Base-by-base conservation (phyloP, 2,888 invertebrate genomes). In the Poecilobothrus nobilitatus region DNA sequence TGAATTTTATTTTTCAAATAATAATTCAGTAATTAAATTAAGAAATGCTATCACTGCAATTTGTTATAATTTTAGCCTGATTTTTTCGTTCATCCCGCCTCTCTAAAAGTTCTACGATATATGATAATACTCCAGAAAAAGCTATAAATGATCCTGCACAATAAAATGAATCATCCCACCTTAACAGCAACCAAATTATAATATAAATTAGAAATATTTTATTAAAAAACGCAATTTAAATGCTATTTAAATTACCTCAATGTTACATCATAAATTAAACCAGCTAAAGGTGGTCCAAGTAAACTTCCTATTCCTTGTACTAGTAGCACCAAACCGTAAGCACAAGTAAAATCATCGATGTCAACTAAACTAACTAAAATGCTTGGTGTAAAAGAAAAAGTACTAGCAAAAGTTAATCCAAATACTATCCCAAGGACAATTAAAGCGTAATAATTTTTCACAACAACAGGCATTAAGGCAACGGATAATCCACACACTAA, bases 291-390 rank as follows among this genome's bases (percentile, higher is more conserved):
- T 9, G 97, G 97, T 67, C 97, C 97, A 71, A 92, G 84, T 66
- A 97, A 85, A 83, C 94, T 95, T 6, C 95, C 96, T 71, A 97
- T 88, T 18, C 97, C 97, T 81, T 97, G 95, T 71, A 94, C 91
- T 68, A 97, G 83, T 74, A 95, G 83, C 73, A 92, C 89, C 74
- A 97, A 82, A 21, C 97, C 97, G 80, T 96, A 97, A 18, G 95
- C 95, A 72, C 91, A 90, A 7, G 96, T 95, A 79, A 97, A 95
- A 73, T 92, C 88, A 78, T 95, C 94, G 78, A 97, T 82, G 7
- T 95, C 93, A 53, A 96, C 91, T 75, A 96, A 83, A 76, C 93
- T 90, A 65, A 95, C 94, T 73, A 96, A 83, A 75, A 97, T 89
- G 76, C 94, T 91, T 0, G 95, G 94, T 0, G 95, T 95, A 74